Base-by-base conservation (phyloP, 1,140 invertebrate genomes). In the Sitophilus oryzae region DNA sequence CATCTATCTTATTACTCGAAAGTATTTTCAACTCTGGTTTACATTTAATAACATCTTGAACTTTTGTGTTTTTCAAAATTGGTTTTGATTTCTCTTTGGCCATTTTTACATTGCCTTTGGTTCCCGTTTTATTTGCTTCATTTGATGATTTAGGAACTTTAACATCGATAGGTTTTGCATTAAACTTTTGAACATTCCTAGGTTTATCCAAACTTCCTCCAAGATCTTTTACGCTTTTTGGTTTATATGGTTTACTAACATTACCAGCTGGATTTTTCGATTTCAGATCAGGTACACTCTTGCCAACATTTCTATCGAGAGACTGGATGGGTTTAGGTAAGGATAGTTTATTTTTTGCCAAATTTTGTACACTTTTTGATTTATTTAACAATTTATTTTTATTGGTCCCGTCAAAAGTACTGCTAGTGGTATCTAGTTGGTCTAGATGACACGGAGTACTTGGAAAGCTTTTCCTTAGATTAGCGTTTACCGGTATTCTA, bases 391-490 rank as follows among this genome's bases (percentile, higher is more conserved):
- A 16, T 18, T 34, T 37, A n/a, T 23, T 36, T 16, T 25, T 48
- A 20, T 46, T 53, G 8, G n/a, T 45, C 11, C 16, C 5, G 11
- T 19, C 37, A 8, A 9, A 14, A 42, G 56, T 37, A 65, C 64
- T 58, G 43, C 63, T 50, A 40, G 23, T 60, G 43, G 40, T 52
- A 62, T 70, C 68, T 69, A 68, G 51, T 42, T 52, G 36, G 45
- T 69, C 66, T 59, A 70, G 68, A 70, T 65, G 62, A 56, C 58
- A 59, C 40, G 68, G 68, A 68, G 63, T 70, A 51, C 68, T 70
- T 21, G 66, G 65, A 44, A 67, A 67, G 11, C 52, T 52, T 35
- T 60, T 63, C 19, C 64, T 61, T 18, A 69, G 56, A 19, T 38
- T 56, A 10, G 68, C 58, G 50, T 67, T 70, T 0, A 70, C 57